phyloP scores from a whole-genome alignment of 2,888 invertebrate species.

The Rhamphomyia laevipes region DNA sequence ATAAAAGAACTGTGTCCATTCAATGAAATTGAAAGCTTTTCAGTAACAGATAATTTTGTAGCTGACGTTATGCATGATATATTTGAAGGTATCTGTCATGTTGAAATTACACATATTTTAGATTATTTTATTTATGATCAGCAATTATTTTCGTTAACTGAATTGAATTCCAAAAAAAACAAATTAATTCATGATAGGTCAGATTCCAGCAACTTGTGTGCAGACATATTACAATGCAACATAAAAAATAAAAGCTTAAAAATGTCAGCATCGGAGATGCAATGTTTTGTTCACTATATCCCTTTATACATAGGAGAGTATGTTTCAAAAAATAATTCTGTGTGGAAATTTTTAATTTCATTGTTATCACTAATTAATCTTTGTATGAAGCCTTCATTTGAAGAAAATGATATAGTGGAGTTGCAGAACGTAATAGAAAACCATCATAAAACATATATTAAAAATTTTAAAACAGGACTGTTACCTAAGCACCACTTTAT shows the following conservation, averaged over 20 bases:
- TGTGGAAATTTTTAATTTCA: conserved; percentile 6
- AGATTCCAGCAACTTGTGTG: not conserved
- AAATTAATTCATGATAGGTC: not conserved
- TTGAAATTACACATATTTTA: conserved; percentile 11
- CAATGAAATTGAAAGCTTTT: conserved; percentile 10
- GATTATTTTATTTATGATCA: conserved; percentile 6
- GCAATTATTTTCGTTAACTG: conserved; percentile 1
- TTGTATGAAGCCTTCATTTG: conserved; percentile 3
- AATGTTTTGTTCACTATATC: conserved; percentile 9
- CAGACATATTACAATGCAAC: conserved; percentile 1
- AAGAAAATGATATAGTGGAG: conserved; percentile 1
- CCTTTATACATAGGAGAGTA: conserved; percentile 10
- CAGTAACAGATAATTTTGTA: conserved; percentile 12
- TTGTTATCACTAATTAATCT: conserved; percentile 1
- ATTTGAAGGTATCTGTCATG: conserved; percentile 12
- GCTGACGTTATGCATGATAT: conserved; percentile 16
- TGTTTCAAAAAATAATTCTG: conserved; percentile 7
- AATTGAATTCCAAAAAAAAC: conserved; percentile 1
- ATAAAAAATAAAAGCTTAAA: conserved; percentile 11
- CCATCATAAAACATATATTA: conserved; percentile 10
- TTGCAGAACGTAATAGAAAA: conserved; percentile 7
- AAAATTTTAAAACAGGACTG: conserved; percentile 8
- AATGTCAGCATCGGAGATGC: conserved; percentile 13
- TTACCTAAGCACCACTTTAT: conserved; percentile 16
- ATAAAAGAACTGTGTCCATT: conserved; percentile 11